Conservation (phyloP, 2,113 vertebrate genomes). For the Labrus mixtus region DNA sequence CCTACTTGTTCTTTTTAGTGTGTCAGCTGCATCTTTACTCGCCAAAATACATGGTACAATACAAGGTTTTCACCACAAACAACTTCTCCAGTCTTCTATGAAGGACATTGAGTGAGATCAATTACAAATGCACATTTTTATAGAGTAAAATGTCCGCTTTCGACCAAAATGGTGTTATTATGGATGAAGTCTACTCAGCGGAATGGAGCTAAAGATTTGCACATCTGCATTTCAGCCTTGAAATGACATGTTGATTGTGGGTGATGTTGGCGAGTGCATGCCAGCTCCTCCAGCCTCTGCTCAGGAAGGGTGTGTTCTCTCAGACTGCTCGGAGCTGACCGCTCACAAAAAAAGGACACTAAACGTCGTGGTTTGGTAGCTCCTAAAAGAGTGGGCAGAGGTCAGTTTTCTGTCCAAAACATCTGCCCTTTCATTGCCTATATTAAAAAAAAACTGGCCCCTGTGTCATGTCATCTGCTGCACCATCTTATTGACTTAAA, state of each 20-base stretch:
- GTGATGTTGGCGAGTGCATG: constrained; percentile 37
- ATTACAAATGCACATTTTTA: no score
- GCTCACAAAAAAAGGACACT: constrained; percentile 64
- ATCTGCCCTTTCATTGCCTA: constrained; percentile 32
- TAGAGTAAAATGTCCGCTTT: no score
- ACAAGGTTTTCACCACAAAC: neutral
- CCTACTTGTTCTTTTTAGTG: neutral
- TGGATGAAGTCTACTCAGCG: neutral
- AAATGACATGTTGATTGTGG: constrained; percentile 37
- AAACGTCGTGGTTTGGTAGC: constrained; percentile 55
- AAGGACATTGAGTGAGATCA: neutral
- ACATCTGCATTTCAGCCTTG: constrained; percentile 18
- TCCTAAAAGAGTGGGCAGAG: constrained; percentile 51
- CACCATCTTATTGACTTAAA: no score
- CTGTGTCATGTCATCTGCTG: constrained; percentile 8
- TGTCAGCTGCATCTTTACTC: neutral
- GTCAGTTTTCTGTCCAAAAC: constrained; percentile 41
- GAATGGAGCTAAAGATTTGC: neutral
- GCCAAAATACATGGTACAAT: constrained; percentile 23
- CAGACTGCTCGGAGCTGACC: constrained; percentile 59
- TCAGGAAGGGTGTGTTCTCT: constrained; percentile 75
- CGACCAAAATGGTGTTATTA: neutral
- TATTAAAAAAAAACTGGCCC: constrained; percentile 7
- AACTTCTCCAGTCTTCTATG: neutral
- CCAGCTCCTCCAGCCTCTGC: constrained; percentile 51